These are phyloP conservation scores for Ispidina lecontei DNA, from an alignment of 2,797 vertebrate genomes.

Conservation along the genomic window DNA sequence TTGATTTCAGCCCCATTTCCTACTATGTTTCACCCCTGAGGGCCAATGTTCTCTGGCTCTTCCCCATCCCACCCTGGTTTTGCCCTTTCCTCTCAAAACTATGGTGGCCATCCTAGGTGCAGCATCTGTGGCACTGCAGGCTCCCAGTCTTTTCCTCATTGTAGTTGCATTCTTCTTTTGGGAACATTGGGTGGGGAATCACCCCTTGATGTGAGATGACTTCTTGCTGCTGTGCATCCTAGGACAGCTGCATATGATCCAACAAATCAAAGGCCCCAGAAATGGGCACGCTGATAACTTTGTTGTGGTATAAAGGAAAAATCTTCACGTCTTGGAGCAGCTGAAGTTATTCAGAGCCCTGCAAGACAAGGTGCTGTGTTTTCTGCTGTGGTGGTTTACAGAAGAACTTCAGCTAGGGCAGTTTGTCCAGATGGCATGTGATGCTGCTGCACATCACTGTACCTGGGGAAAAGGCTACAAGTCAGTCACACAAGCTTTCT, in stretches of 20 bases:
- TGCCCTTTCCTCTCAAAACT: constrained; percentile 12
- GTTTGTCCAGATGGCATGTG: not conserved
- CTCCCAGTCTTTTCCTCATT: not conserved
- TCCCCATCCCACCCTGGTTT: constrained; percentile 14
- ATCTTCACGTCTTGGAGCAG: accelerated
- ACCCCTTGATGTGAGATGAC: not conserved
- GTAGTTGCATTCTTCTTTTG: not conserved
- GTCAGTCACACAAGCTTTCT: not conserved
- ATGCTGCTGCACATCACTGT: no score
- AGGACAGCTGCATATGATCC: not conserved
- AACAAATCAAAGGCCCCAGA: not conserved
- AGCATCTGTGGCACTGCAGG: not conserved
- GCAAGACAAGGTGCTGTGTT: not conserved
- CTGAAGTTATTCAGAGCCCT: not conserved
- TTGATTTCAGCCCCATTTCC: constrained; percentile 1
- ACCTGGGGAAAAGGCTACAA: not conserved
- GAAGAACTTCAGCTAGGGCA: not conserved
- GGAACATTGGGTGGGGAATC: not conserved
- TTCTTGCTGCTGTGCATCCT: not conserved
- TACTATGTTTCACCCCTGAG: not conserved
- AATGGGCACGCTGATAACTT: not conserved
- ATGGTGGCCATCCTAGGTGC: no score
- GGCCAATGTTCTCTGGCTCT: not conserved
- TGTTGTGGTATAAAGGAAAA: not conserved
- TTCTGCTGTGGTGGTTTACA: not conserved